Evolutionary conservation across 2,113 vertebrate genomes (phyloP).

Genomic region (Setophaga petechia): DNA sequence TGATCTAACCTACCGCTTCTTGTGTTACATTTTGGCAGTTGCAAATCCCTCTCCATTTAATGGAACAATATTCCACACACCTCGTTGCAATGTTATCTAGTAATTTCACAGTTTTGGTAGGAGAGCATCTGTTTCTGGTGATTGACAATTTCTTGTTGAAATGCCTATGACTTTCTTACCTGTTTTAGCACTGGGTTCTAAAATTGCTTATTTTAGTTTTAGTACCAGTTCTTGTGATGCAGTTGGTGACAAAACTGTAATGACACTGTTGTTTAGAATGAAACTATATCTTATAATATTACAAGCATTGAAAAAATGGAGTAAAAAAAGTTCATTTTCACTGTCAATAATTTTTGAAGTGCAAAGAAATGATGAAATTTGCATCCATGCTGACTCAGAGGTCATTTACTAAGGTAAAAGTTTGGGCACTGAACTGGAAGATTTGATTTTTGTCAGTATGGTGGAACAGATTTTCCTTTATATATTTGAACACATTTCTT

Average conservation of each 20-base stretch:
- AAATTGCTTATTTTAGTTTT: not conserved
- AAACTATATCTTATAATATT: not conserved
- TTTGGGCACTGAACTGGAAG: not conserved
- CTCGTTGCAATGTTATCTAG: rapidly evolving
- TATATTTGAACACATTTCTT: not conserved
- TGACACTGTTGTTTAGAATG: not conserved
- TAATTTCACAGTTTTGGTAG: not conserved
- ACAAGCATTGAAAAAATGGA: not conserved
- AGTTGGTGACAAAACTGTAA: not conserved
- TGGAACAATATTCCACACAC: not conserved
- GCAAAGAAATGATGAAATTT: not conserved
- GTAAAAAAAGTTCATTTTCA: not conserved
- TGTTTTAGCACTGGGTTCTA: not conserved
- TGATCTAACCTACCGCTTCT: not conserved
- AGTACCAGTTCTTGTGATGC: not conserved
- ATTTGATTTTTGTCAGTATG: not conserved
- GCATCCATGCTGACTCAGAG: not conserved
- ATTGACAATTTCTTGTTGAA: not conserved
- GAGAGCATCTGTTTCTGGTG: not conserved
- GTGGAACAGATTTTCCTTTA: not conserved
- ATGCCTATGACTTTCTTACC: not conserved
- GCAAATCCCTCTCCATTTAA: not conserved
- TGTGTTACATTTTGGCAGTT: not conserved
- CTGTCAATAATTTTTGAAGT: not conserved
- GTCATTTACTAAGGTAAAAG: not conserved